Evolutionary conservation across 2,888 invertebrate genomes (phyloP), one percentile per base, ranked within the genome.

Genomic region (Bellardia pandia): DNA sequence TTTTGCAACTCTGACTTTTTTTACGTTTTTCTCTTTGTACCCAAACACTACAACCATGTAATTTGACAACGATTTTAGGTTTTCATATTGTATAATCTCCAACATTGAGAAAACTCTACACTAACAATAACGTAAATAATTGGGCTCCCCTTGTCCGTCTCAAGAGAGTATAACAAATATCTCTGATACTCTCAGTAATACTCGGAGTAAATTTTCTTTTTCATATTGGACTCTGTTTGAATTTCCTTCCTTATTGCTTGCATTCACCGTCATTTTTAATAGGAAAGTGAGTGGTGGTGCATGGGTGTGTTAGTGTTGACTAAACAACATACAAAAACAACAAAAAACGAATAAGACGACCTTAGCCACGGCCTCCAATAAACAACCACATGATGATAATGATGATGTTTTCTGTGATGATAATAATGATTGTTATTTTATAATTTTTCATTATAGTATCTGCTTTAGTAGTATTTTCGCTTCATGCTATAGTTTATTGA

Each of bases 341-440:
- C 45, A 80, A 77, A 53, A 33, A 60, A 30, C 56, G 75, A 79
- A 78, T 78, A 85, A 74, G 72, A 69, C 78, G 85, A 87, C 87
- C 87, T 87, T 87, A 87, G 77, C 68, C 87, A 78, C 85, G 81
- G 85, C 81, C 85, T 87, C 81, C 64, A 87, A 69, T 74, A 66
- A 62, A 69, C 80, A 81, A 85, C 56, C 75, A 85, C 69, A 85
- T 74, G 77, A 74, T 58, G 66, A 85, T 76, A 56, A 40, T 76
- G 51, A 51, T 4, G 13, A 11, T 11, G 45, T 45, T 45, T 45
- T 45, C 45, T 14, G 51, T 51, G 51, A 51, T 51, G 51, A 51
- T n/a, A 5, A 51, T 2, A 9, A n/a, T 33, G 23, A 33, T 40
- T 42, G 13, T 72, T 74, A 5, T 16, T 40, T 40, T 2, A 37